A percentile compares a stretch with the other conserved stretches of the same genome.
phyloP scores from a whole-genome alignment of 1,140 invertebrate genomes.

The Drosophila tropicalis region DNA sequence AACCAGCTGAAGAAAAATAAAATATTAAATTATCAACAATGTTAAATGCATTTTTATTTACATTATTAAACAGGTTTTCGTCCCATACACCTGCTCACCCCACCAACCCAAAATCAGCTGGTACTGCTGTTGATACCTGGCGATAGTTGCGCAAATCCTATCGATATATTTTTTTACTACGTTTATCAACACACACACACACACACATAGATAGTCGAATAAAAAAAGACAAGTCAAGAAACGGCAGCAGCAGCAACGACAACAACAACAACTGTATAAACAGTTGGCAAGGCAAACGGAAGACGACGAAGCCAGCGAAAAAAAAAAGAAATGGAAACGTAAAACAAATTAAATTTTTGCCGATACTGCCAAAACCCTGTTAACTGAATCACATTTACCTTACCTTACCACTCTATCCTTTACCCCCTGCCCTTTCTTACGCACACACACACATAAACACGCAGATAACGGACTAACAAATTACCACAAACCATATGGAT shows the following conservation, averaged over 20 bases:
- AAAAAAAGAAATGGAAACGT: conserved; percentile 41
- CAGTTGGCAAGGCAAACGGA: conserved; percentile 49
- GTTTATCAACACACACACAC: conserved; percentile 34
- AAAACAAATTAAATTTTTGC: conserved; percentile 31
- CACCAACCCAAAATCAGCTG: not conserved
- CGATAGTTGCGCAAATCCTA: conserved; percentile 14
- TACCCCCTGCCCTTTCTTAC: not conserved
- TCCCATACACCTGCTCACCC: not conserved
- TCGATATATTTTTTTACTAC: conserved; percentile 28
- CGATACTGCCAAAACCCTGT: conserved; percentile 26
- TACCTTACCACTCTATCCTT: not conserved
- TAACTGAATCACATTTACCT: not conserved
- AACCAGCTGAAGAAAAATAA: not conserved
- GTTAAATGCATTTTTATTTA: not conserved
- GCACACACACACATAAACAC: not conserved
- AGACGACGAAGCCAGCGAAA: conserved; percentile 25
- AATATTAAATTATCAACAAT: not conserved
- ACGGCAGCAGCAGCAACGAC: conserved; percentile 13
- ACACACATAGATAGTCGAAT: conserved; percentile 4
- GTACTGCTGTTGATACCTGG: not conserved
- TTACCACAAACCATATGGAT: conserved; percentile 13
- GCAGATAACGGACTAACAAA: conserved; percentile 4
- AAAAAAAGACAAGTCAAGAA: conserved; percentile 27
- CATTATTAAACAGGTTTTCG: not conserved
- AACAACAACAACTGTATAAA: conserved; percentile 57